Evolutionary conservation across 35 echinoderm and acorn worm species (phyloP).

Genomic region (Hemicentrotus pulcherrimus): DNA sequence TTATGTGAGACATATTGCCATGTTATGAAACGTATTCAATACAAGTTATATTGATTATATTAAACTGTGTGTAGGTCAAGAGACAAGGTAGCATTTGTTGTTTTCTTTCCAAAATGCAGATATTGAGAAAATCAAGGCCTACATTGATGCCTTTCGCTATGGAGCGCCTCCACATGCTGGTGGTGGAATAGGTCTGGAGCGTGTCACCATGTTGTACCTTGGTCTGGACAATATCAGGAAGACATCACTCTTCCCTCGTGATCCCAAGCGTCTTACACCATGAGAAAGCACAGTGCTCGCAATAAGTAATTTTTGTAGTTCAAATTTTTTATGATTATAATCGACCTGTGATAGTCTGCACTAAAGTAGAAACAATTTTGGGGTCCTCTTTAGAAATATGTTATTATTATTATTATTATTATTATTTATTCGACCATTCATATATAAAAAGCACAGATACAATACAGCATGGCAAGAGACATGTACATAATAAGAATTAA

Average conservation of each 20-base stretch:
- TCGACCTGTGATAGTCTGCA: no score
- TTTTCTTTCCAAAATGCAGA: conserved; percentile 52
- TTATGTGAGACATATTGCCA: no score
- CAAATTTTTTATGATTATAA: no score
- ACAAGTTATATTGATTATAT: no score
- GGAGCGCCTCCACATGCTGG: conserved; percentile 94
- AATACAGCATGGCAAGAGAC: no score
- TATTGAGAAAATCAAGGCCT: conserved; percentile 78
- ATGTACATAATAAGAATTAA: no score
- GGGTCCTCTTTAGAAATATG: no score
- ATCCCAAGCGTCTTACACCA: conserved; percentile 94
- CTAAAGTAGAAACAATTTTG: no score
- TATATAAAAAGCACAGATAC: no score
- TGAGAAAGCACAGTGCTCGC: conserved; percentile 8
- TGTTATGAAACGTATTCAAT: no score
- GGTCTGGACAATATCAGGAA: conserved; percentile 98
- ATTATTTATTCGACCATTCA: no score
- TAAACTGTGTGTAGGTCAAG: background rate
- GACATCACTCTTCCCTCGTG: conserved; percentile 95
- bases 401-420: no score
- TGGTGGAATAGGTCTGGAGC: conserved; percentile 92
- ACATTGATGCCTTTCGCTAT: conserved; percentile 95
- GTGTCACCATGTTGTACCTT: conserved; percentile 97
- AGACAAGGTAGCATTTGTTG: background rate
- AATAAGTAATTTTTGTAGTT: background rate